Percentiles rank a stretch among this genome's conserved stretches.
These are phyloP conservation scores for Temnothorax nylanderi DNA, from an alignment of 1,140 invertebrate species.

Conservation along the genomic window DNA sequence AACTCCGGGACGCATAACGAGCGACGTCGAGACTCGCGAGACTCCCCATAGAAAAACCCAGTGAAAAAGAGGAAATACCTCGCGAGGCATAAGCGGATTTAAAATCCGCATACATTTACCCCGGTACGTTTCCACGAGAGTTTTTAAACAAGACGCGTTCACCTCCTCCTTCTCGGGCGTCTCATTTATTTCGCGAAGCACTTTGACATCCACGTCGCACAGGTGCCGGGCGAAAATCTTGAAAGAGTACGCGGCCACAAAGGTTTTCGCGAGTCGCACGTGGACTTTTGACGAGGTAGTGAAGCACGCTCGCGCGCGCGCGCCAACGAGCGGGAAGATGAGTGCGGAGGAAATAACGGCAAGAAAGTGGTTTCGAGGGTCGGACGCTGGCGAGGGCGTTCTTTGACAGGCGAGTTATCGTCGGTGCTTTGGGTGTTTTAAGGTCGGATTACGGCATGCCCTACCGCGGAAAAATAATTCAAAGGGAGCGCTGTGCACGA, in stretches of 20 bases:
- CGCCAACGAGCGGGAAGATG: not conserved
- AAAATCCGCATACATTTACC: conserved; percentile 58
- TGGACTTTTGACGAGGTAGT: conserved; percentile 48
- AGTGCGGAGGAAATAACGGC: conserved; percentile 28
- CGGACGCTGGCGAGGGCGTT: conserved; percentile 14
- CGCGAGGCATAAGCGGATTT: conserved; percentile 55
- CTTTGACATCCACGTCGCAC: conserved; percentile 26
- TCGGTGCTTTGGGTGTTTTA: conserved; percentile 38
- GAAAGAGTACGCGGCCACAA: conserved; percentile 20
- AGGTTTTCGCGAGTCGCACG: conserved; percentile 30
- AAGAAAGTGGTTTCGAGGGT: conserved; percentile 18
- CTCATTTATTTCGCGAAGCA: conserved; percentile 28
- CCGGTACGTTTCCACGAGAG: conserved; percentile 28
- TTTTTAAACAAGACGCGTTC: conserved; percentile 49
- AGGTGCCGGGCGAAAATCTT: not conserved
- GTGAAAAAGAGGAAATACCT: conserved; percentile 41
- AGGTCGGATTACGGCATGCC: conserved; percentile 20
- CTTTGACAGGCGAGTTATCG: conserved; percentile 45
- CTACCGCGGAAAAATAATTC: conserved; percentile 44
- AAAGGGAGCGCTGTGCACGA: not conserved
- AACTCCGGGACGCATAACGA: conserved; percentile 52
- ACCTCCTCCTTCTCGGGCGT: not conserved
- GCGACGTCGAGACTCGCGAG: conserved; percentile 1
- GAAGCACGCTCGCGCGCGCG: not conserved
- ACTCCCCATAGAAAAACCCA: not conserved